Evolutionary conservation across 2,888 invertebrate species (phyloP), one percentile per base, ranked within the genome.

Genomic region (Hirtodrosophila alboralis): DNA sequence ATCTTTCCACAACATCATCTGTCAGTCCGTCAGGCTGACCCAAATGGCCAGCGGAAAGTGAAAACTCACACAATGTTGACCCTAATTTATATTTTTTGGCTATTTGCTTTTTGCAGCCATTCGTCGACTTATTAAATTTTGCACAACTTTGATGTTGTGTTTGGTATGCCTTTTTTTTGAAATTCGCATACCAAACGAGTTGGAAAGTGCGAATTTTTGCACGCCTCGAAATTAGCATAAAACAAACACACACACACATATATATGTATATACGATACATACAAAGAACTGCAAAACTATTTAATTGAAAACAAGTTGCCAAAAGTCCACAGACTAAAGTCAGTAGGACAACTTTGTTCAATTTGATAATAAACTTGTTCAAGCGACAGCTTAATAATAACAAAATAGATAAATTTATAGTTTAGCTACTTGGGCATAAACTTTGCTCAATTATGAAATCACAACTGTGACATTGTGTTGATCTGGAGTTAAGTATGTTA

Each of bases 141-240:
- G 61, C 70, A 57, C 54, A 75, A 66, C 47, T 61, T 63, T 53
- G 43, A 51, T 56, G 58, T 13, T 54, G 33, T 54, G 33, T 28
- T 62, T 67, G 38, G 60, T 49, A 54, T 53, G 27, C 49, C 44
- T 56, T 38, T 51, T 51, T 60, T 52, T 60, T 45, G 63, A 64
- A 63, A 43, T 74, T 62, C 74, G 69, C 62, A 57, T 73, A 48
- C 53, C 62, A 69, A 68, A 68, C 86, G 63, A 71, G 87, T 85
- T 85, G 85, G 87, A 88, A 87, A 87, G 87, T 88, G 87, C 77
- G 84, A 88, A 87, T 87, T 87, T 84, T 88, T 87, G 86, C 88
- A 87, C 87, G 87, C 87, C 83, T 64, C 61, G 44, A 60, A 67
- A 81, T 81, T 81, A 78, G 75, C 83, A 73, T 77, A 64, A 60